Percentiles rank a stretch among this genome's conserved stretches.
These are phyloP conservation scores for Helogale parvula DNA, from an alignment of 2,113 vertebrate species.

Conservation along the genomic window DNA sequence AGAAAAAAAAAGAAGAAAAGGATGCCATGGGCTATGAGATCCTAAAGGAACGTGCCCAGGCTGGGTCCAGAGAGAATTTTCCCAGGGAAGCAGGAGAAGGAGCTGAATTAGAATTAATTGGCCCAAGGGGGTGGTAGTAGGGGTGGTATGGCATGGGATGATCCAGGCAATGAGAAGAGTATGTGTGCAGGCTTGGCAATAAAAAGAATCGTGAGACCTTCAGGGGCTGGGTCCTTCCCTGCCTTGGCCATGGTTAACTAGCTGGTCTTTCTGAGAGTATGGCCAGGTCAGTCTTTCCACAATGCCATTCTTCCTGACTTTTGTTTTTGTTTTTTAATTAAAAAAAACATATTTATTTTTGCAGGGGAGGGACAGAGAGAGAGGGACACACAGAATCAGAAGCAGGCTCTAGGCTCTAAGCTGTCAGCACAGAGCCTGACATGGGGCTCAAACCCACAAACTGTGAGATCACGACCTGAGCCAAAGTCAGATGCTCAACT, in stretches of 20 bases:
- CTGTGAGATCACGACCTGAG: too few relatives aligned
- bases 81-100: background rate
- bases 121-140: background rate
- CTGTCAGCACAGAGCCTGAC: too few relatives aligned
- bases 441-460: too few relatives aligned
- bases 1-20: background rate
- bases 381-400: too few relatives aligned
- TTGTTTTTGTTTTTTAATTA: background rate
- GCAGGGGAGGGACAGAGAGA: too few relatives aligned
- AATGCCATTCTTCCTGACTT: background rate
- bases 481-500: too few relatives aligned
- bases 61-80: background rate
- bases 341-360: too few relatives aligned
- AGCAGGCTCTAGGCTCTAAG: too few relatives aligned
- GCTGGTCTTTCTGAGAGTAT: background rate
- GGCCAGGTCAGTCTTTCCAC: background rate
- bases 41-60: background rate
- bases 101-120: background rate
- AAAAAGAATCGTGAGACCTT: background rate
- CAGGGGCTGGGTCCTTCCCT: too few relatives aligned
- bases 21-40: background rate
- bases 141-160: background rate
- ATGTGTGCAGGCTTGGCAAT: rapidly evolving
- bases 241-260: background rate
- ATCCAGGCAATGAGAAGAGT: background rate